Percentiles rank a stretch among this genome's conserved stretches.
Conservation (phyloP, 2,113 vertebrate species). For the Ellobius talpinus region DNA sequence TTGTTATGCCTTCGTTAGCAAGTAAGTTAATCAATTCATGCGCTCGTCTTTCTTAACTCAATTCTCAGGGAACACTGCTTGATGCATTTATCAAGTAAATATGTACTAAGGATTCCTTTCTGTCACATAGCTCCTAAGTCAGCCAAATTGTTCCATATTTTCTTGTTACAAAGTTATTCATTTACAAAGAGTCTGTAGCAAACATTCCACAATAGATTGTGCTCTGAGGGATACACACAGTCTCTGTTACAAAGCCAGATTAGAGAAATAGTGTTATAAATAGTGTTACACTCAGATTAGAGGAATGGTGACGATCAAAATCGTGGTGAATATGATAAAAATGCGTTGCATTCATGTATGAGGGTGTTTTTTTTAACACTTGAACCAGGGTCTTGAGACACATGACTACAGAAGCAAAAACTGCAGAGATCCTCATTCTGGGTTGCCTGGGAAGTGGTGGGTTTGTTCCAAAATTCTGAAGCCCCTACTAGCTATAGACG, state of each 20-base stretch:
- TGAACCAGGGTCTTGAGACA: accelerated
- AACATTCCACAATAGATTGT: no score
- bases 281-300: no score
- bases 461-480: not conserved
- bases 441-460: not conserved
- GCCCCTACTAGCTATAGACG: accelerated
- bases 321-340: not conserved
- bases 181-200: not conserved
- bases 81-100: not conserved
- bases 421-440: not conserved
- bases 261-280: no score
- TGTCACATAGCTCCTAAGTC: not conserved
- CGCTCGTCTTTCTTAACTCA: not conserved
- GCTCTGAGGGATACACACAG: not conserved
- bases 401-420: not conserved
- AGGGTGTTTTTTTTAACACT: not conserved
- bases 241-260: not conserved
- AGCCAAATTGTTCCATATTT: not conserved
- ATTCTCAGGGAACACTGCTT: not conserved
- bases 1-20: not conserved
- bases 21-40: not conserved
- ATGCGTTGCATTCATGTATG: not conserved
- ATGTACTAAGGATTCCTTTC: not conserved
- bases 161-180: not conserved
- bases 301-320: accelerated